Evolutionary conservation across 1,140 invertebrate species (phyloP).

Genomic region (Nymphalis io): DNA sequence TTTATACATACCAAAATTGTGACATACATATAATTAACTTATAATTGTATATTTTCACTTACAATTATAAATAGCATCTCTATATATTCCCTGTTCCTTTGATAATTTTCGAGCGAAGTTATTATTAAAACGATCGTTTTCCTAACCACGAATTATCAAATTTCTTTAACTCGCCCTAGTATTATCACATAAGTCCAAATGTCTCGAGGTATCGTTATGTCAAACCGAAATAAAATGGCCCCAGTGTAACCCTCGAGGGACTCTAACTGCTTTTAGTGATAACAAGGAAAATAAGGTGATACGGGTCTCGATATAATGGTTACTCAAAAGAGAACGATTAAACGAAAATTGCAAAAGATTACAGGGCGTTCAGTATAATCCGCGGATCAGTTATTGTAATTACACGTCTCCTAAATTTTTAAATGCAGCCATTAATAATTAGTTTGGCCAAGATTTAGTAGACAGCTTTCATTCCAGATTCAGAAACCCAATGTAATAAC

Average conservation of each 20-base stretch:
- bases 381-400: slow-evolving; percentile 65
- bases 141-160: slow-evolving; percentile 79
- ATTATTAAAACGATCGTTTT: slow-evolving; percentile 77
- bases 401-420: slow-evolving; percentile 65
- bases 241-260: slow-evolving; percentile 26
- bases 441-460: slow-evolving; percentile 54
- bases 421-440: slow-evolving; percentile 62
- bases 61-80: slow-evolving; percentile 31
- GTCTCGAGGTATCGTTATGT: slow-evolving; percentile 57
- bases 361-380: slow-evolving; percentile 61
- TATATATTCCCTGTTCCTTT: slow-evolving; percentile 46
- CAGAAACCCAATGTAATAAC: slow-evolving; percentile 14
- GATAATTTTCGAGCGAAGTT: slow-evolving; percentile 63
- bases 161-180: slow-evolving; percentile 72
- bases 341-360: slow-evolving; percentile 75
- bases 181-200: slow-evolving; percentile 79
- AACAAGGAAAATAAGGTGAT: slow-evolving; percentile 32
- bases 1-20: too few relatives aligned
- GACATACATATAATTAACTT: not conserved
- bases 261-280: slow-evolving; percentile 10
- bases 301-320: slow-evolving; percentile 53
- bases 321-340: slow-evolving; percentile 64
- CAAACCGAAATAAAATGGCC: slow-evolving; percentile 41
- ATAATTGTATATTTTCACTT: not conserved
- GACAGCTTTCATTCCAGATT: slow-evolving; percentile 21